These are phyloP conservation scores for Anthoptus insignis DNA, from an alignment of 2,888 invertebrate genomes.

Conservation along the genomic window DNA sequence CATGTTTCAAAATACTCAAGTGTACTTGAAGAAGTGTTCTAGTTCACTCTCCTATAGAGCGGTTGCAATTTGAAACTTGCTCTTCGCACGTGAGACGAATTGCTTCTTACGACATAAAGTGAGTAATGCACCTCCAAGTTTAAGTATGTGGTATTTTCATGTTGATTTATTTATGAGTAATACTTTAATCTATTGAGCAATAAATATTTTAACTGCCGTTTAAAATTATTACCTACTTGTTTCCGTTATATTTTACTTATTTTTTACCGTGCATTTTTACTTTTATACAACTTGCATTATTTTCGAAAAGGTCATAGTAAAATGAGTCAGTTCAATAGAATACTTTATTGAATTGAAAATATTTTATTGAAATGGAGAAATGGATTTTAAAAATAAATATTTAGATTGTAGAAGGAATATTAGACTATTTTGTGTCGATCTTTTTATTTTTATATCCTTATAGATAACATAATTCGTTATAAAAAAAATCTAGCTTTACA, in stretches of 20 bases:
- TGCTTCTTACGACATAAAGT: slow-evolving; percentile 54
- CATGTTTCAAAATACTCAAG: slow-evolving; percentile 5
- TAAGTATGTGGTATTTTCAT: slow-evolving; percentile 15
- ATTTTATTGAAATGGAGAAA: no score
- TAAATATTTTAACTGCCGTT: neutral
- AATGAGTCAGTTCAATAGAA: no score
- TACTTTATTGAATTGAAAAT: no score
- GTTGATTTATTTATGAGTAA: neutral
- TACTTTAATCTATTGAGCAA: slow-evolving; percentile 17
- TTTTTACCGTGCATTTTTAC: no score
- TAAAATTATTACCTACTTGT: neutral
- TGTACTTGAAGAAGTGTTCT: slow-evolving; percentile 54
- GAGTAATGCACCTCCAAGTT: slow-evolving; percentile 34
- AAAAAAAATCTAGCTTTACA: no score
- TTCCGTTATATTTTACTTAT: neutral
- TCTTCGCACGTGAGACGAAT: slow-evolving; percentile 56
- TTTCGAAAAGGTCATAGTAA: no score
- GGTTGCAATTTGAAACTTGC: slow-evolving; percentile 67
- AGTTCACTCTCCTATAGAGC: slow-evolving; percentile 60
- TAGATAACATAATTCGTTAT: no score
- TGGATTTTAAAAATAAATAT: no score
- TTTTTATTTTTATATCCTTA: no score
- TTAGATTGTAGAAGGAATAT: no score
- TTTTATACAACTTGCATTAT: no score
- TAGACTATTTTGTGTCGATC: no score